Evolutionary conservation across 2,113 vertebrate genomes (phyloP).

Genomic region (Hemiprocne comata): DNA sequence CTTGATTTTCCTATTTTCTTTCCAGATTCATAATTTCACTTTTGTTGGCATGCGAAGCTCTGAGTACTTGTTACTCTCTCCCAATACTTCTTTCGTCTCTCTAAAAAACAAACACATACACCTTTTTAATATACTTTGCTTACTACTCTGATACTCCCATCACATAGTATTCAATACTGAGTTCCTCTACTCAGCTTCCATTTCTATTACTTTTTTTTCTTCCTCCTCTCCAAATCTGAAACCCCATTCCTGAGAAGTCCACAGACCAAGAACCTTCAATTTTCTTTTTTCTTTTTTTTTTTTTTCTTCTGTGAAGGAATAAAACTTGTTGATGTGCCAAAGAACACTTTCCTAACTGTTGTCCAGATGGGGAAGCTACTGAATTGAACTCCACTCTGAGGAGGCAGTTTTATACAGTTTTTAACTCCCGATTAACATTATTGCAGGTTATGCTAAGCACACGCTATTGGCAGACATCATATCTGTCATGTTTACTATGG

Average conservation of each 20-base stretch:
- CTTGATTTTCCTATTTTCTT: background rate
- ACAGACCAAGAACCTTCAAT: background rate
- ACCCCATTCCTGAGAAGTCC: background rate
- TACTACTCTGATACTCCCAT: background rate
- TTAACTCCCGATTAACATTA: background rate
- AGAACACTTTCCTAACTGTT: background rate
- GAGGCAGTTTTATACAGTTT: background rate
- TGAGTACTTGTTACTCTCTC: background rate
- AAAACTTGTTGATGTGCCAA: background rate
- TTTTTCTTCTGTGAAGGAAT: background rate
- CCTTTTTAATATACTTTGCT: background rate
- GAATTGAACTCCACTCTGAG: background rate
- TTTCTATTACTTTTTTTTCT: background rate
- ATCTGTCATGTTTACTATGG: background rate
- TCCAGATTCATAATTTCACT: background rate
- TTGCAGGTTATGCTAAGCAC: conserved; percentile 1
- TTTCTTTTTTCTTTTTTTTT: too few species aligned
- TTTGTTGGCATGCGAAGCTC: background rate
- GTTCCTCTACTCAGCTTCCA: background rate
- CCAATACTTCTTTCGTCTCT: background rate
- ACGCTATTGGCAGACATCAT: background rate
- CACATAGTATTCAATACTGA: background rate
- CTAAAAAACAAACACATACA: background rate
- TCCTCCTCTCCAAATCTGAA: background rate
- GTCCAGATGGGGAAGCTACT: background rate